Evolutionary conservation across 2,888 invertebrate species (phyloP).

Genomic region (Chirona hameri): DNA sequence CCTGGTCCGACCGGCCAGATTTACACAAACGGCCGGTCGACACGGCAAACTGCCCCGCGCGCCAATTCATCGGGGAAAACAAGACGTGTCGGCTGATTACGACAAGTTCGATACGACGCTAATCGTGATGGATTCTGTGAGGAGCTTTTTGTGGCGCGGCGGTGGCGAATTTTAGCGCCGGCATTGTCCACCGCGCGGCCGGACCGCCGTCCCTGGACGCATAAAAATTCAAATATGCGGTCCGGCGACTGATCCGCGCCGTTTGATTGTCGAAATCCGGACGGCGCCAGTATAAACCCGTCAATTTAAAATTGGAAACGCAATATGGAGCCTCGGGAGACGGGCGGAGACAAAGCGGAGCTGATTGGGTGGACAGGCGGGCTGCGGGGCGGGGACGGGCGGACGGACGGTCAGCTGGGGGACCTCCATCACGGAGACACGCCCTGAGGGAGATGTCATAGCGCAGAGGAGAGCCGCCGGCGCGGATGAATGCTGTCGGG

Average conservation of each 20-base stretch:
- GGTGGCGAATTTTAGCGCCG: background rate
- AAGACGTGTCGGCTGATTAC: background rate
- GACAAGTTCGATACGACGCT: background rate
- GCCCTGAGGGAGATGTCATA: no score
- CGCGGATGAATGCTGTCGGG: no score
- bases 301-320: slow-evolving; percentile 29
- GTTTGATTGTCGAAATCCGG: slow-evolving; percentile 26
- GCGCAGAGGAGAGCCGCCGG: no score
- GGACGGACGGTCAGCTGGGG: background rate
- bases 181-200: background rate
- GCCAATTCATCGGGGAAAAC: slow-evolving; percentile 4
- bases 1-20: background rate
- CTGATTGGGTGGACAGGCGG: background rate
- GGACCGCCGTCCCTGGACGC: background rate
- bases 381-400: background rate
- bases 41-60: background rate
- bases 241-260: background rate
- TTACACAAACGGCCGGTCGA: background rate
- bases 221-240: slow-evolving; percentile 28
- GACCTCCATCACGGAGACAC: no score
- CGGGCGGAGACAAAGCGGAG: background rate
- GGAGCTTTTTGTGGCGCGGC: background rate
- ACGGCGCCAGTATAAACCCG: slow-evolving; percentile 5
- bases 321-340: slow-evolving; percentile 25
- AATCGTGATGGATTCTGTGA: background rate